Evolutionary conservation across 2,888 invertebrate genomes (phyloP), one percentile per base, ranked within the genome.

Genomic region (Stenolophus ochropezus): DNA sequence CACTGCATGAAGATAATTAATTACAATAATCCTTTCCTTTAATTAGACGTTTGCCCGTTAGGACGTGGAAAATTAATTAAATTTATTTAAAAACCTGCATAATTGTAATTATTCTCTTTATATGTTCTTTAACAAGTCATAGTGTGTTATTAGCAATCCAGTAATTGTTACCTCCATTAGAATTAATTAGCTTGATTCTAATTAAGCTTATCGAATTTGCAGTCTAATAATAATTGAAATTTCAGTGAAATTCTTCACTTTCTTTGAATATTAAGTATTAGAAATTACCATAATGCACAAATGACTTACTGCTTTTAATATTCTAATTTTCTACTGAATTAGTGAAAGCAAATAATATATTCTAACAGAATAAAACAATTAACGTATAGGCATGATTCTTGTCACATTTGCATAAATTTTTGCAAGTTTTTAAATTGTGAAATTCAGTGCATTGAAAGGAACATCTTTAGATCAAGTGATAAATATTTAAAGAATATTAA

Each of bases 171-270:
- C 14, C 16, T 53, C 6, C 16, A 53, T 53, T 53, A 53, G 4
- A 11, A 21, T 20, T 21, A 56, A 56, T 56, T 56, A 3, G 21
- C 21, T 56, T 25, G 23, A 61, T 25, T 25, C 4, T 61, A 61
- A 61, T 61, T 61, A 61, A 53, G 11, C 4, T 23, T 27, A 25
- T 25, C 61, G 21, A 61, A 61, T 61, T 61, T 21, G n/a, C 61
- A 61, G 21, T 61, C 61, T 61, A 27, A 21, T 58, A 58, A 61
- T 61, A 25, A 61, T 61, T 25, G 21, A 61, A 61, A 61, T n/a
- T 61, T 56, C 14, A 25, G 61, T 61, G 61, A 61, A 61, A 61
- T 2, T 25, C 2, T 14, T 61, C 4, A 61, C 25, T 61, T 61
- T 61, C 61, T 61, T 61, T 61, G 61, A 61, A 61, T 25, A 25